Percentiles rank a stretch among this genome's conserved stretches.
These are phyloP conservation scores for Pelecanoides urinatrix DNA, from an alignment of 2,113 vertebrate genomes.

Conservation along the genomic window DNA sequence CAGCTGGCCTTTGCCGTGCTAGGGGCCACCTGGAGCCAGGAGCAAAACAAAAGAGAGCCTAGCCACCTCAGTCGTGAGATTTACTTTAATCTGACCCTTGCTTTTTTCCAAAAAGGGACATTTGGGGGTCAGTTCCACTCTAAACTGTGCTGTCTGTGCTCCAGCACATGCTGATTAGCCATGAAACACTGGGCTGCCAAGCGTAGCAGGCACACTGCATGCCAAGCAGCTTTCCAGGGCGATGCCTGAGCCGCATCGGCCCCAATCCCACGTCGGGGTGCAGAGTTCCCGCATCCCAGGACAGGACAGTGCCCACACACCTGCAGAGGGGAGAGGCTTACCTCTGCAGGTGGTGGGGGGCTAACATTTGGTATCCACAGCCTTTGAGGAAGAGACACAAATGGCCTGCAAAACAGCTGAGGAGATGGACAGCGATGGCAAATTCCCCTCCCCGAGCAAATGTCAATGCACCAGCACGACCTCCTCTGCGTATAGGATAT, in stretches of 20 bases:
- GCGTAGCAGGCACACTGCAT: conserved; percentile 2
- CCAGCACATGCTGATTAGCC: conserved; percentile 3
- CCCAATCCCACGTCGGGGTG: accelerated
- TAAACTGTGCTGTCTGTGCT: not conserved
- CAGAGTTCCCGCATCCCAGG: not conserved
- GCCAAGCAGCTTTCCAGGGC: not conserved
- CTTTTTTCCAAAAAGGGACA: not conserved
- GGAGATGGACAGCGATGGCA: not conserved
- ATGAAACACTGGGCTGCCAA: not conserved
- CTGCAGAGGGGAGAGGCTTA: not conserved
- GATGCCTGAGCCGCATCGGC: not conserved
- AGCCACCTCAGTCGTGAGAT: not conserved
- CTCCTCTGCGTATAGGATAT: not conserved
- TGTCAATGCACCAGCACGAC: not conserved
- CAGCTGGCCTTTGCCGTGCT: not conserved
- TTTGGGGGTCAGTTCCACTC: conserved; percentile 4
- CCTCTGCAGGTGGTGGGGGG: not conserved
- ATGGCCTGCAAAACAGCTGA: not conserved
- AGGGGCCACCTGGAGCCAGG: not conserved
- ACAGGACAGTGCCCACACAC: not conserved
- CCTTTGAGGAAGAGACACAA: not conserved
- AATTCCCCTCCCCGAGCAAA: not conserved
- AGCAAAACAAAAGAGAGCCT: not conserved
- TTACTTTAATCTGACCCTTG: not conserved
- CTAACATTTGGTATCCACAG: accelerated